Conservation (phyloP, 1,140 invertebrate species). For the Charaxes varanes region DNA sequence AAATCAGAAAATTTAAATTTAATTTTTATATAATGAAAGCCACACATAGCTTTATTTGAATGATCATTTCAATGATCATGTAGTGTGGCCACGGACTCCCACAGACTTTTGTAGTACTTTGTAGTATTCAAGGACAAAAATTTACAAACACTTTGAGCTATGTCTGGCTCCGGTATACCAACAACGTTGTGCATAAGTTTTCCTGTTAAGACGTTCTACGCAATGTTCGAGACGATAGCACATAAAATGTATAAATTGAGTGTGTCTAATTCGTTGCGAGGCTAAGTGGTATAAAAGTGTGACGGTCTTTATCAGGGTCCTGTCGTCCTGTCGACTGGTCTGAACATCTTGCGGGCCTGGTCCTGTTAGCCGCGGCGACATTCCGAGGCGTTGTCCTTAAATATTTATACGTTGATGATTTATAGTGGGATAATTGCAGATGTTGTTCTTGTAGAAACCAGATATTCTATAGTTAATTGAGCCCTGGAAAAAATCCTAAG, state of each 20-base stretch:
- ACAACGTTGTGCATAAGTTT: too few species aligned
- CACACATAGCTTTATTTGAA: too few species aligned
- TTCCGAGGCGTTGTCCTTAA: constrained; percentile 16
- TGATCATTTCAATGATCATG: too few species aligned
- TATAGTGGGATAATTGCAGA: constrained; percentile 12
- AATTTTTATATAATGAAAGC: too few species aligned
- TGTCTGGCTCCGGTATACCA: too few species aligned
- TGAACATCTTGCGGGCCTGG: constrained; percentile 34
- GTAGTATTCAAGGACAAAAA: too few species aligned
- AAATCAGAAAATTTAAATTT: too few species aligned
- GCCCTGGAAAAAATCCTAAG: not conserved
- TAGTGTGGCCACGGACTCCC: too few species aligned
- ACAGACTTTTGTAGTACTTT: too few species aligned
- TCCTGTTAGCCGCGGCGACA: constrained; percentile 24
- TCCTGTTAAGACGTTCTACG: too few species aligned
- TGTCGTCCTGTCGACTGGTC: constrained; percentile 31
- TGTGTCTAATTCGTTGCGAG: constrained; percentile 22
- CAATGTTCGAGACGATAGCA: too few species aligned
- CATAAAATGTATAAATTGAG: constrained; percentile 22
- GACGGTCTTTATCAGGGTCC: constrained; percentile 28
- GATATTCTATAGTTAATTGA: constrained; percentile 4
- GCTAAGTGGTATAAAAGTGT: constrained; percentile 19
- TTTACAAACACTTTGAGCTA: too few species aligned
- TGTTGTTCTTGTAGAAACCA: constrained; percentile 6
- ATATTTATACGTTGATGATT: constrained; percentile 19